Conservation (phyloP, 1,140 invertebrate species). For the Pygmarrhopalites habei region DNA sequence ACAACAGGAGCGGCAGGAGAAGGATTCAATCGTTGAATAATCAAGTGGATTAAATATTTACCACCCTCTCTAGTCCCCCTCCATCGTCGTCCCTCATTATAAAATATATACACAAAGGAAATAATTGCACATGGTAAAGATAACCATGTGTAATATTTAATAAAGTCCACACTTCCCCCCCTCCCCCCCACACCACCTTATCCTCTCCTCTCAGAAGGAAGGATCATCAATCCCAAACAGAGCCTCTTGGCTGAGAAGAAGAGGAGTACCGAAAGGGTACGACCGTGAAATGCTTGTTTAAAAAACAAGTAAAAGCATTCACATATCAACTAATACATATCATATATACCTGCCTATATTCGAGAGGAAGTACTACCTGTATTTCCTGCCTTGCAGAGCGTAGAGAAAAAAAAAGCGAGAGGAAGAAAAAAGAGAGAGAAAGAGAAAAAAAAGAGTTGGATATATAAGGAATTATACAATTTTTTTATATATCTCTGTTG, state of each 20-base stretch:
- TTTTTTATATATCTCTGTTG: conserved; percentile 4
- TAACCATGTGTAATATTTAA: background rate
- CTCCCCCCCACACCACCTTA: background rate
- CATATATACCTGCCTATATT: conserved; percentile 30
- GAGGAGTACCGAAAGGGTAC: background rate
- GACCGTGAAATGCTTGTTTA: background rate
- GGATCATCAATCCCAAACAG: background rate
- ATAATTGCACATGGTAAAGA: background rate
- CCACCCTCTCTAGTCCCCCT: too few species aligned
- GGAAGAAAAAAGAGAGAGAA: background rate
- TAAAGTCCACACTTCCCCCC: background rate
- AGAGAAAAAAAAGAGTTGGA: background rate
- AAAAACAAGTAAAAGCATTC: too few species aligned
- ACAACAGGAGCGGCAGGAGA: too few species aligned
- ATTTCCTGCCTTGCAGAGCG: conserved; percentile 24
- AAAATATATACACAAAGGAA: too few species aligned
- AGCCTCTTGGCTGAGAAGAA: background rate
- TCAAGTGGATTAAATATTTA: too few species aligned
- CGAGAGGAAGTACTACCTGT: conserved; percentile 19
- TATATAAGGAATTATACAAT: conserved; percentile 1
- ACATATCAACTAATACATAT: conserved; percentile 23
- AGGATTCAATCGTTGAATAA: too few species aligned
- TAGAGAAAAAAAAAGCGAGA: background rate
- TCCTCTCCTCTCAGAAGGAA: background rate
- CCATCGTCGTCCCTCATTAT: too few species aligned